A percentile compares a stretch with the other conserved stretches of the same genome.
Conservation (phyloP, 2,113 vertebrate genomes). For the Phalacrocorax carbo region DNA sequence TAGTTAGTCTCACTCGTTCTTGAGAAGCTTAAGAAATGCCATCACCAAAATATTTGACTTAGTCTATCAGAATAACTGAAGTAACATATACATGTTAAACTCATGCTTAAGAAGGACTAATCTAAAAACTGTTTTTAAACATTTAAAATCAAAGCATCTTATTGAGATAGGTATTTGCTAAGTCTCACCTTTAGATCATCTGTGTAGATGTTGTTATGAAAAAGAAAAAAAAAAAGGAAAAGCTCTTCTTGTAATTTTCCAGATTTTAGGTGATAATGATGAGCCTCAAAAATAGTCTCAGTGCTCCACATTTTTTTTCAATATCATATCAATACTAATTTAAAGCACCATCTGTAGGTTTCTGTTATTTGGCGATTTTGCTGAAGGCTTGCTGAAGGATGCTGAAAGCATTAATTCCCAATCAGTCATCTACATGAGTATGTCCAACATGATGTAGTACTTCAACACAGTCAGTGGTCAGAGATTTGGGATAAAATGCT, state of each 20-base stretch:
- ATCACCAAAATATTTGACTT: neutral
- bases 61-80: neutral
- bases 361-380: neutral
- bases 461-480: neutral
- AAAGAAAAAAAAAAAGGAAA: neutral
- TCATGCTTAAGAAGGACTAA: neutral
- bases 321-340: neutral
- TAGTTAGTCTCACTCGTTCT: neutral
- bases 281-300: neutral
- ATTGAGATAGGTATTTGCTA: neutral
- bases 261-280: neutral
- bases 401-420: neutral
- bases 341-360: neutral
- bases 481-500: neutral
- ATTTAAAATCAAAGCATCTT: neutral
- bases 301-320: neutral
- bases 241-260: neutral
- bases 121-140: neutral
- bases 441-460: neutral
- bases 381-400: neutral
- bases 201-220: neutral
- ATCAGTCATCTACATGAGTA: neutral
- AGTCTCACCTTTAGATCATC: neutral
- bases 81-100: neutral
- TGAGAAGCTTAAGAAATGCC: slow-evolving; percentile 44